A percentile compares a stretch with the other conserved stretches of the same genome.
phyloP scores from a whole-genome alignment of 2,113 vertebrate genomes.

The Hippocampus zosterae region DNA sequence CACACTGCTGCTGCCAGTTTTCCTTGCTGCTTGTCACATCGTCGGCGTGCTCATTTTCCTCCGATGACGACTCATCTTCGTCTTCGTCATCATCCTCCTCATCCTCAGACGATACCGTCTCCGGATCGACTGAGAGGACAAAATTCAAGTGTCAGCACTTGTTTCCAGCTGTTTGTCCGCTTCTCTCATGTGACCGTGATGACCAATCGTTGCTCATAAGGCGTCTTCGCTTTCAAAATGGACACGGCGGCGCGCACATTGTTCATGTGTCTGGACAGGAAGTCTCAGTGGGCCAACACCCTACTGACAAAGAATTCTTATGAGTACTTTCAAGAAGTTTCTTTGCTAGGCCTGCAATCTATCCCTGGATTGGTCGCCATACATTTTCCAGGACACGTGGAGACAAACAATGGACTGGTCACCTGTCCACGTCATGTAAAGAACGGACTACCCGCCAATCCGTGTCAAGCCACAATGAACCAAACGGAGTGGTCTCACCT shows the following conservation, averaged over 20 bases:
- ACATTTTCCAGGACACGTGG: background rate
- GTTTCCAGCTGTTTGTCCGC: no score
- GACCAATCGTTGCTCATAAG: background rate
- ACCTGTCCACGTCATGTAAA: background rate
- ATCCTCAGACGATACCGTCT: background rate
- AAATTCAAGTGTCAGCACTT: background rate
- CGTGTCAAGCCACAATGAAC: background rate
- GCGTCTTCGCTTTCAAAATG: no score
- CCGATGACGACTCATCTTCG: slow-evolving; percentile 1
- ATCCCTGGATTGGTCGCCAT: background rate
- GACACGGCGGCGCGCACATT: no score
- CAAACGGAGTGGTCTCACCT: background rate
- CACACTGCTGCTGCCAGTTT: background rate
- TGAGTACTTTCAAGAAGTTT: background rate
- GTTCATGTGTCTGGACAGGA: background rate
- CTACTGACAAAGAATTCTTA: background rate
- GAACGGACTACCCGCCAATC: background rate
- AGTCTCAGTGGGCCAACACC: background rate
- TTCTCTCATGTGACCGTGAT: background rate
- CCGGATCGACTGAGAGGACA: background rate
- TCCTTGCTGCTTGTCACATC: background rate
- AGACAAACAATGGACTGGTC: no score
- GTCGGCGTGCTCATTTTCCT: background rate
- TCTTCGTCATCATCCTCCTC: background rate
- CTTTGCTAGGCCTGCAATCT: background rate